These are phyloP conservation scores for Frankliniella fusca DNA, from an alignment of 2,888 invertebrate genomes.

Conservation along the genomic window DNA sequence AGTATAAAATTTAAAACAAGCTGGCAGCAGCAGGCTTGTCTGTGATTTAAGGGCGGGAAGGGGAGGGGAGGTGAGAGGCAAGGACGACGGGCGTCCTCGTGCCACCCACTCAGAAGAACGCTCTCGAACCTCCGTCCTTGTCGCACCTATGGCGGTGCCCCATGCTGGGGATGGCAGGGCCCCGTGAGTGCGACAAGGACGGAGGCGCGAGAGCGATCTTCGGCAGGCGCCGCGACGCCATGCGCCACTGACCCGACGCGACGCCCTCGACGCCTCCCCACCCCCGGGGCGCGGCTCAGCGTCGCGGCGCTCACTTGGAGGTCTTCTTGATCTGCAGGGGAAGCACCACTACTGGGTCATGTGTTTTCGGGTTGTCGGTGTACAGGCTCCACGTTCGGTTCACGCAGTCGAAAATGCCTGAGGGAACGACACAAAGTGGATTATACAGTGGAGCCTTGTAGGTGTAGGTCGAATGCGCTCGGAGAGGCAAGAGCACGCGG, in stretches of 20 bases:
- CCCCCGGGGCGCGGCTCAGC: background rate
- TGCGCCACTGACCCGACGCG: no score
- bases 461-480: background rate
- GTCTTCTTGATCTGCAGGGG: slow-evolving; percentile 49
- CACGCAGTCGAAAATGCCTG: slow-evolving; percentile 74
- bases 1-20: no score
- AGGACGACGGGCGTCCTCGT: no score
- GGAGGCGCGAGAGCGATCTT: no score
- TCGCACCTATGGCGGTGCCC: no score
- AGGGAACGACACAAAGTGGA: slow-evolving; percentile 39
- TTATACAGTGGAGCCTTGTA: slow-evolving; percentile 10
- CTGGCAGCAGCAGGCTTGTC: no score
- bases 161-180: no score
- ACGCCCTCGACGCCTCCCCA: no score
- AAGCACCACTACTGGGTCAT: slow-evolving; percentile 67
- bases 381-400: slow-evolving; percentile 73
- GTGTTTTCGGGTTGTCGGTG: slow-evolving; percentile 66
- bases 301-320: background rate
- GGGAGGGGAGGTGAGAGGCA: background rate
- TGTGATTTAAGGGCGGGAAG: background rate
- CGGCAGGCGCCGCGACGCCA: no score
- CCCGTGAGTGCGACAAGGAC: no score
- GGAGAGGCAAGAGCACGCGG: background rate
- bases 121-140: no score
- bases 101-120: no score